phyloP scores from a whole-genome alignment of 2,797 vertebrate species.

The Molossus molossus region DNA sequence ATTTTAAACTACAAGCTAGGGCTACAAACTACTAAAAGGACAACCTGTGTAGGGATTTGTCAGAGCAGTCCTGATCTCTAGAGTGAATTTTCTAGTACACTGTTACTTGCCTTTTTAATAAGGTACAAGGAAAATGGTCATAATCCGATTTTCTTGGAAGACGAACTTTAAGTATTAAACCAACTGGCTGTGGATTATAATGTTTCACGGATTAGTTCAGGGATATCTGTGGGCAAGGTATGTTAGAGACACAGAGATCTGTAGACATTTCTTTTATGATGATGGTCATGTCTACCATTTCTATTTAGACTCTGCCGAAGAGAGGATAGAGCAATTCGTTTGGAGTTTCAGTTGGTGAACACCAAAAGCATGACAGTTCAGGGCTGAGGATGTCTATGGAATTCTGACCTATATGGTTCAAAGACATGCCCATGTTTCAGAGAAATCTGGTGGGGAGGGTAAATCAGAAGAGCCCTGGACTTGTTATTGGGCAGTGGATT shows the following conservation, averaged over 20 bases:
- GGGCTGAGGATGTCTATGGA: background rate
- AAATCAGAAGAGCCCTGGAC: background rate
- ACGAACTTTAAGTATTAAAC: background rate
- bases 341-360: background rate
- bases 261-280: background rate
- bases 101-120: conserved; percentile 29
- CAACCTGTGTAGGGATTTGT: background rate
- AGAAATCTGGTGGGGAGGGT: background rate
- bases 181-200: background rate
- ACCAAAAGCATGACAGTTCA: background rate
- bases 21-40: background rate
- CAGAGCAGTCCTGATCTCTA: conserved; percentile 35
- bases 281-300: conserved; percentile 10
- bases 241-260: background rate
- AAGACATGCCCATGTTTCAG: background rate
- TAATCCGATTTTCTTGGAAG: conserved; percentile 34
- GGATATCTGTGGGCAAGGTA: background rate
- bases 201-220: background rate
- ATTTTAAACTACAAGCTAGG: conserved; percentile 52
- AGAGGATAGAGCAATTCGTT: background rate
- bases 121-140: background rate
- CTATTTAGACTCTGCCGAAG: background rate
- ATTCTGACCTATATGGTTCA: background rate
- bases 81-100: background rate
- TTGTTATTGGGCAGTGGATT: background rate